These are phyloP conservation scores for Myodes glareolus DNA, from an alignment of 2,113 vertebrate genomes.

Conservation along the genomic window DNA sequence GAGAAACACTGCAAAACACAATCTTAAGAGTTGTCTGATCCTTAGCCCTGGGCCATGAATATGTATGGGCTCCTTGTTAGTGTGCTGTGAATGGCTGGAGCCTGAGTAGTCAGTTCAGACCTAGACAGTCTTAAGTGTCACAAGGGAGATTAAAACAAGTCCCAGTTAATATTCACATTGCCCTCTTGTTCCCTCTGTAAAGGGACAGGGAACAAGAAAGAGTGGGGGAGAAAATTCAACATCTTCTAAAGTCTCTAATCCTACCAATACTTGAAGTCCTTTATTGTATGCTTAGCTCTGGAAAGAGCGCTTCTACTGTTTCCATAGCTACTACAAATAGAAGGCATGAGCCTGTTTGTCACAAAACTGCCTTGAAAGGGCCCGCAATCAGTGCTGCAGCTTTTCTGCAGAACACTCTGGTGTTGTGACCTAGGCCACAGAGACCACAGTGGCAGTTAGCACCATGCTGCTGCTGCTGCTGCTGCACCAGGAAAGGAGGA, in stretches of 20 bases:
- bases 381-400: slow-evolving; percentile 22
- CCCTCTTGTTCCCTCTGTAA: slow-evolving; percentile 88
- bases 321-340: slow-evolving; percentile 88
- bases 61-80: background rate
- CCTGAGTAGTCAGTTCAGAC: slow-evolving; percentile 78
- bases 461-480: background rate
- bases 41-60: background rate
- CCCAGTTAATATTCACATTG: slow-evolving; percentile 88
- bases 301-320: slow-evolving; percentile 87
- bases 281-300: slow-evolving; percentile 87
- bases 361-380: slow-evolving; percentile 72
- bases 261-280: slow-evolving; percentile 89
- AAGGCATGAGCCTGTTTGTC: slow-evolving; percentile 79
- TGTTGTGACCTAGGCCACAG: background rate
- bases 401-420: background rate
- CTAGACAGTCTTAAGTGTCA: slow-evolving; percentile 85
- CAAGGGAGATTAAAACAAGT: slow-evolving; percentile 88
- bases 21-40: background rate
- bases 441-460: background rate
- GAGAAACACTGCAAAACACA: background rate
- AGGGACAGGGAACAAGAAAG: slow-evolving; percentile 81
- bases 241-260: slow-evolving; percentile 91
- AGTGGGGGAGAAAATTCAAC: slow-evolving; percentile 91
- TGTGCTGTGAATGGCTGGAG: background rate
- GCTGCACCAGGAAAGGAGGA: background rate